These are phyloP conservation scores for Noctua pronuba DNA, from an alignment of 2,888 invertebrate species.

Conservation along the genomic window DNA sequence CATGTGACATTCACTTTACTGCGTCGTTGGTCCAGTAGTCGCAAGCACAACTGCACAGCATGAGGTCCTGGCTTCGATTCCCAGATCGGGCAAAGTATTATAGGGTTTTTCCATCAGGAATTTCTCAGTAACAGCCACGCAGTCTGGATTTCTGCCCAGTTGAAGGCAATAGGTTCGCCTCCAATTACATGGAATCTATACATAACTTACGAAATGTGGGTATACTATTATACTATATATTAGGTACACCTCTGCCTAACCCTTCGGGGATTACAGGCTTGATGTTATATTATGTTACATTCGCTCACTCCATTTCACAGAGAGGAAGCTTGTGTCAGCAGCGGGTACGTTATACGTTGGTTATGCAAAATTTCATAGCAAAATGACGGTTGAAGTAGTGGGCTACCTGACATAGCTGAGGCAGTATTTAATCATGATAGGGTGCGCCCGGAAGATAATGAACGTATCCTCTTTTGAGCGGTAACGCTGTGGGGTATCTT, in stretches of 20 bases:
- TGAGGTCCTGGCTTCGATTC: background rate
- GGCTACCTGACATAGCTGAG: conserved; percentile 10
- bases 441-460: conserved; percentile 24
- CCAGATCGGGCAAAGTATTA: background rate
- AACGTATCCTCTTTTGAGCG: conserved; percentile 22
- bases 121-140: background rate
- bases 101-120: background rate
- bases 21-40: background rate
- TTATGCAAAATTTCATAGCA: conserved; percentile 35
- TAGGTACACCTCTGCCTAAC: background rate
- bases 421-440: conserved; percentile 40
- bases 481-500: conserved; percentile 8
- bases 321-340: background rate
- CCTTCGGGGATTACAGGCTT: background rate
- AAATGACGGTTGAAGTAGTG: conserved; percentile 38
- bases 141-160: background rate
- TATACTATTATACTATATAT: no score
- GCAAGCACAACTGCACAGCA: background rate
- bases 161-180: background rate
- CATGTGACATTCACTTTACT: background rate
- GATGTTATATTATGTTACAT: background rate
- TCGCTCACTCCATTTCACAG: background rate
- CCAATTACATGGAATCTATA: background rate
- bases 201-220: background rate
- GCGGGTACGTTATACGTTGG: background rate